A percentile compares a stretch with the other conserved stretches of the same genome.
Evolutionary conservation across 2,113 vertebrate genomes (phyloP).

Genomic region (Eurystomus gularis): DNA sequence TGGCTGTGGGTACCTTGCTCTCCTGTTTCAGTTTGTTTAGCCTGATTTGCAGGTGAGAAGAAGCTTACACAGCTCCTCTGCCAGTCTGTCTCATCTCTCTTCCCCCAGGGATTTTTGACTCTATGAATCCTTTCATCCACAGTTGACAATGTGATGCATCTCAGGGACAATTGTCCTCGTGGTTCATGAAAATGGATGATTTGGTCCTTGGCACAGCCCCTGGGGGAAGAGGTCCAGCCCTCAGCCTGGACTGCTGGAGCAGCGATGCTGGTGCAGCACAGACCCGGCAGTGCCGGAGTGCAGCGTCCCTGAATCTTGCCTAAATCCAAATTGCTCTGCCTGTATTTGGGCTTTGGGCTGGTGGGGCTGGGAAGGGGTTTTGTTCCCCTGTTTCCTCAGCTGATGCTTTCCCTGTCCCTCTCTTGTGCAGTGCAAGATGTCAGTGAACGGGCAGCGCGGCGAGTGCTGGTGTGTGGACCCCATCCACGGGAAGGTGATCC

Average conservation of each 20-base stretch:
- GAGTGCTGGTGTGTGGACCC: conserved; percentile 98
- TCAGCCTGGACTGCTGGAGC: neutral
- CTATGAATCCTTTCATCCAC: neutral
- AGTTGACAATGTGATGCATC: neutral
- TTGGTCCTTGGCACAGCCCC: neutral
- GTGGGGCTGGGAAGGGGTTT: neutral
- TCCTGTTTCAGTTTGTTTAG: neutral
- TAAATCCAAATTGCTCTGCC: neutral
- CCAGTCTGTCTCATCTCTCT: neutral
- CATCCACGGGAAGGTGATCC: conserved; percentile 85
- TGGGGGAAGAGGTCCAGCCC: neutral
- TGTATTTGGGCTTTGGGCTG: neutral
- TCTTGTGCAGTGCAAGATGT: conserved; percentile 93
- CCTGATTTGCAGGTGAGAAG: neutral
- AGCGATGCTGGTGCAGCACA: neutral
- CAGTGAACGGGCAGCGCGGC: conserved; percentile 91
- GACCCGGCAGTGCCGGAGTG: neutral
- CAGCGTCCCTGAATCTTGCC: neutral
- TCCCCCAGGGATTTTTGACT: neutral
- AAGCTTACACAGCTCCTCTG: neutral
- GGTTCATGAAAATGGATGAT: neutral
- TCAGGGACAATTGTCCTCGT: neutral
- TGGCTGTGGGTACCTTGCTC: neutral
- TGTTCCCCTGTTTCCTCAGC: neutral
- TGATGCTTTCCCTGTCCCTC: neutral